phyloP scores from a whole-genome alignment of 2,113 vertebrate species.

The Otolemur garnettii region DNA sequence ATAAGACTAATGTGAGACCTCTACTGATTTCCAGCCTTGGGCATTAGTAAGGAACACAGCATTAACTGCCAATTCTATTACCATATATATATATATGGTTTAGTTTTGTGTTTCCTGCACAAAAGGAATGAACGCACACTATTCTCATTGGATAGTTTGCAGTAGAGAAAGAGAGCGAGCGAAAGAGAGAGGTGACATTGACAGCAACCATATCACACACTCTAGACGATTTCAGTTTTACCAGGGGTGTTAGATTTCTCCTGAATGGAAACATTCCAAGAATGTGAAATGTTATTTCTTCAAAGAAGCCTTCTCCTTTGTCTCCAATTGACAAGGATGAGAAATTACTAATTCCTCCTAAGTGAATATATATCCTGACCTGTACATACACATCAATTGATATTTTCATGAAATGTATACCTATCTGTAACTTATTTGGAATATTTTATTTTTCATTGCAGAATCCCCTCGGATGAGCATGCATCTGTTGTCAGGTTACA shows the following conservation, averaged over 20 bases:
- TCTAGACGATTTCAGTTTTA: conserved; percentile 9
- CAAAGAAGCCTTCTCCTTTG: conserved; percentile 47
- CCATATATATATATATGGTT: neutral
- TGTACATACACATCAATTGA: neutral
- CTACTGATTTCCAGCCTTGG: neutral
- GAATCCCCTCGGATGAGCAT: neutral
- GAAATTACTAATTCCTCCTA: conserved; percentile 29
- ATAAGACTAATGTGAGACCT: conserved; percentile 21
- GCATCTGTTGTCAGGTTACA: conserved; percentile 51
- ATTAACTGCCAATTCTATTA: conserved; percentile 26
- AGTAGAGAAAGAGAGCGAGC: neutral
- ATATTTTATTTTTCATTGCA: conserved; percentile 25
- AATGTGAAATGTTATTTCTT: conserved; percentile 37
- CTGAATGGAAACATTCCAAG: conserved; percentile 37
- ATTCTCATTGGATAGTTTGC: conserved; percentile 13
- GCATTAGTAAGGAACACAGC: neutral
- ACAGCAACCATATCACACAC: neutral
- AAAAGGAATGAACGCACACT: neutral
- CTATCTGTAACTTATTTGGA: conserved; percentile 8
- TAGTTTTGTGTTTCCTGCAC: neutral
- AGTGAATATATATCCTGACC: neutral
- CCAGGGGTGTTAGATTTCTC: neutral
- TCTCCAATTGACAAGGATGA: conserved; percentile 8
- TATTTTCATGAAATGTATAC: neutral
- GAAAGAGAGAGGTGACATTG: neutral